Evolutionary conservation across 2,797 vertebrate species (phyloP), one percentile per base, ranked within the genome.

Genomic region (Myotis pilosus): DNA sequence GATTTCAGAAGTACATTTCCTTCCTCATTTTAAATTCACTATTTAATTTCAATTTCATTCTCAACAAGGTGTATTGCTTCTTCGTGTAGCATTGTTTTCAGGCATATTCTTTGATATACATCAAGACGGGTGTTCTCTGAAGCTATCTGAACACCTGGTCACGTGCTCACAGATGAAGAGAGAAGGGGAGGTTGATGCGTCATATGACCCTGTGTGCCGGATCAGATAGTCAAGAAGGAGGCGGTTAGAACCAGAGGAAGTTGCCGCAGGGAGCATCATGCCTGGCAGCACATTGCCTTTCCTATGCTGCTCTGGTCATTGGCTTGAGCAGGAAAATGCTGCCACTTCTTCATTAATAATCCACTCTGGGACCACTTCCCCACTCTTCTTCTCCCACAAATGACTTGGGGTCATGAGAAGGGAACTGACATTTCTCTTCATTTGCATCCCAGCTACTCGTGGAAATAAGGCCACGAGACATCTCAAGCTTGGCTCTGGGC

Each of bases 11-110:
- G 8, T 28, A 25, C 12, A 12, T 33, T 53, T 57, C 30, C 86
- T 62, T 16, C 28, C 55, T 49, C 5, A 86, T 53, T 76, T 86
- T 69, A n/a, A 90, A 68, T 80, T 17, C 11, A 80, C 33, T 62
- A 12, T 47, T 89, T 69, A 92, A 82, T 41, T 76, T 71, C 44
- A 69, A 44, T 33, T 72, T 90, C 11, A 44, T 66, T 83, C n/a
- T 51, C 33, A 57, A 44, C n/a, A 30, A 41, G 9, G 13, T 20
- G 30, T 55, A 75, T 57, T 23, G 49, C 5, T 20, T 53, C n/a
- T 57, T 33, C 30, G 30, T 6, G 22, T 13, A 53, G 60, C 33
- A 15, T 13, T 68, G 62, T 41, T 15, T 82, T 49, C 3, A 68
- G 60, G 16, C 69, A 60, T 41, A 38, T 30, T n/a, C 0, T 82